These are phyloP conservation scores for Upupa epops DNA, from an alignment of 2,113 vertebrate species.

Conservation along the genomic window DNA sequence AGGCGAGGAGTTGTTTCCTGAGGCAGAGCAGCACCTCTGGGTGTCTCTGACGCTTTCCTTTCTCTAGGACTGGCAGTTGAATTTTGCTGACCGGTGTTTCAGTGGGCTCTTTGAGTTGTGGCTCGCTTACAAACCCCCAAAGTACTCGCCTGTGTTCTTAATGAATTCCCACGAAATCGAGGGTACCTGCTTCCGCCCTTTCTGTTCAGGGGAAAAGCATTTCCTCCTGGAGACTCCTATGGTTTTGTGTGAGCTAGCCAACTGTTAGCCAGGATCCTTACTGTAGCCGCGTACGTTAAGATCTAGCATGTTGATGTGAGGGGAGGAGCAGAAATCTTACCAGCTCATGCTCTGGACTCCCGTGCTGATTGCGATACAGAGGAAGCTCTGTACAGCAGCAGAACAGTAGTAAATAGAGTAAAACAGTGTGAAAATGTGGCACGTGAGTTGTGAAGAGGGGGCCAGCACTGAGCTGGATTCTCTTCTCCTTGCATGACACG, in stretches of 20 bases:
- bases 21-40: too few relatives aligned
- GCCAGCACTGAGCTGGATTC: not conserved
- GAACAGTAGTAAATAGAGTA: constrained; percentile 54
- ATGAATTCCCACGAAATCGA: not conserved
- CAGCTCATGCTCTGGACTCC: constrained; percentile 32
- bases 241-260: not conserved
- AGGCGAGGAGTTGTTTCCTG: too few relatives aligned
- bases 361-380: constrained; percentile 50
- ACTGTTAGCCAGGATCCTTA: not conserved
- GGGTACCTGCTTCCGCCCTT: not conserved
- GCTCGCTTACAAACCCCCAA: not conserved
- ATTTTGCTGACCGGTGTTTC: not conserved
- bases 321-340: constrained; percentile 39
- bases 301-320: constrained; percentile 23
- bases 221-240: not conserved
- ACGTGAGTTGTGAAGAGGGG: constrained; percentile 1
- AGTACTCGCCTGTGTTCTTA: not conserved
- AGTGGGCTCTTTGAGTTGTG: not conserved
- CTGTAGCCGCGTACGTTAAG: not conserved
- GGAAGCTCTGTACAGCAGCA: constrained; percentile 35
- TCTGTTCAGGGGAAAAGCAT: not conserved
- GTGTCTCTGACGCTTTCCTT: too few relatives aligned
- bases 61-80: not conserved
- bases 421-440: not conserved
- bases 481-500: not conserved